Evolutionary conservation across 2,797 vertebrate genomes (phyloP).

Genomic region (Anableps anableps): DNA sequence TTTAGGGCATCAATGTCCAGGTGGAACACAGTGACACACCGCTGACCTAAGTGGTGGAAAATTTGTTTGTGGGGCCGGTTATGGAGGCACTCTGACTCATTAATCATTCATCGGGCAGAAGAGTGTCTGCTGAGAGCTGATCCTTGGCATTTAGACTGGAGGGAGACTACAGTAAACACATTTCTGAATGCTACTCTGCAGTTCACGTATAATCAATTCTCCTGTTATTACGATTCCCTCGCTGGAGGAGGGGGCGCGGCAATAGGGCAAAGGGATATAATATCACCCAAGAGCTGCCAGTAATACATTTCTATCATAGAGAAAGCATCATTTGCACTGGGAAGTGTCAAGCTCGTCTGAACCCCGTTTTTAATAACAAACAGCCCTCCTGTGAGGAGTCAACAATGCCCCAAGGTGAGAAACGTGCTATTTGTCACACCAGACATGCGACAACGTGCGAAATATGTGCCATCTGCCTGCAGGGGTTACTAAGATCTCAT

Average conservation of each 20-base stretch:
- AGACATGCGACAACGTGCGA: constrained; percentile 45
- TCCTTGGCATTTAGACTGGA: constrained; percentile 71
- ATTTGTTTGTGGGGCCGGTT: constrained; percentile 53
- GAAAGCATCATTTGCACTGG: constrained; percentile 53
- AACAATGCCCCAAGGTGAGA: constrained; percentile 66
- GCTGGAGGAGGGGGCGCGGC: constrained; percentile 43
- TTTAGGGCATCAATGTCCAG: neutral
- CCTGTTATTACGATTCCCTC: constrained; percentile 74
- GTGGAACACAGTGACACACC: constrained; percentile 9
- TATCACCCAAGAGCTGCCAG: constrained; percentile 62
- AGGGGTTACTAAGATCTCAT: constrained; percentile 33
- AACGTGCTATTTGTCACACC: constrained; percentile 58
- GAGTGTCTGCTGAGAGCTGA: constrained; percentile 51
- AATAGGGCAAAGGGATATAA: constrained; percentile 66
- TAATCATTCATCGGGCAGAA: constrained; percentile 69
- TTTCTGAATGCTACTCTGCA: constrained; percentile 67
- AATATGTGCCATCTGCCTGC: constrained; percentile 24
- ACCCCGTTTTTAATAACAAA: constrained; percentile 71
- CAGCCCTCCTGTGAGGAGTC: constrained; percentile 62
- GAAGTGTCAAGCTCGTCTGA: constrained; percentile 59
- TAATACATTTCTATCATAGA: constrained; percentile 73
- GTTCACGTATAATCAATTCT: constrained; percentile 77
- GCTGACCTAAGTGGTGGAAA: constrained; percentile 52
- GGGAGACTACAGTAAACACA: constrained; percentile 76
- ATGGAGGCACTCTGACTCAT: constrained; percentile 61